Evolutionary conservation across 2,888 invertebrate species (phyloP), one percentile per base, ranked within the genome.

Genomic region (Himalopsyche japonica): DNA sequence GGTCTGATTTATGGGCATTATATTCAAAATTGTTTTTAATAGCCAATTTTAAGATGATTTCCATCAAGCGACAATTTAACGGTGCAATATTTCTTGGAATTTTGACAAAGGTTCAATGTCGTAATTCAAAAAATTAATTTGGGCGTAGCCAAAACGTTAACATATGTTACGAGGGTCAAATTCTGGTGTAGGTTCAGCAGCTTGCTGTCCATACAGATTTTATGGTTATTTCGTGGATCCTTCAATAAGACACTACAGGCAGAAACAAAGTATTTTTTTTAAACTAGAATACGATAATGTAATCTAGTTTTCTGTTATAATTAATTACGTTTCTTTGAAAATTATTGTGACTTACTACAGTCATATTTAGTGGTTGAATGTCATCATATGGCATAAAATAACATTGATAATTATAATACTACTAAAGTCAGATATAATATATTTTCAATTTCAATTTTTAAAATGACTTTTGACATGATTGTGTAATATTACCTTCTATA

Each of bases 141-240:
- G 81, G 49, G 81, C 84, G 81, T 81, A 34, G 77, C 80, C 81
- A 30, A 64, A 27, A 24, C 76, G 76, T 43, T 81, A 79, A 57
- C 82, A 84, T 70, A 79, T 84, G 84, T 64, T 70, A n/a, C 24
- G 70, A 43, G 70, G 81, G 70, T 81, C 82, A 82, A 78, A 78
- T 47, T 78, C 43, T 47, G 78, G 43, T 27, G 15, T n/a, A 70
- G 82, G 82, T 77, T 82, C 82, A 82, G 78, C 48, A 78, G n/a
- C 49, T 20, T 34, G 76, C 70, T 57, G 70, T 48, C 80, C 20
- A 80, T 48, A 43, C 34, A 47, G 37, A 37, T 79, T 79, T 79
- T 37, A 79, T 20, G 47, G 43, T n/a, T 43, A 43, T 43, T 43
- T 43, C 15, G 15, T 15, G 15, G 15, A 43, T 43, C 43, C 43